Evolutionary conservation across 2,797 vertebrate genomes (phyloP), one percentile per base, ranked within the genome.

Genomic region (Gymnothorax javanicus): DNA sequence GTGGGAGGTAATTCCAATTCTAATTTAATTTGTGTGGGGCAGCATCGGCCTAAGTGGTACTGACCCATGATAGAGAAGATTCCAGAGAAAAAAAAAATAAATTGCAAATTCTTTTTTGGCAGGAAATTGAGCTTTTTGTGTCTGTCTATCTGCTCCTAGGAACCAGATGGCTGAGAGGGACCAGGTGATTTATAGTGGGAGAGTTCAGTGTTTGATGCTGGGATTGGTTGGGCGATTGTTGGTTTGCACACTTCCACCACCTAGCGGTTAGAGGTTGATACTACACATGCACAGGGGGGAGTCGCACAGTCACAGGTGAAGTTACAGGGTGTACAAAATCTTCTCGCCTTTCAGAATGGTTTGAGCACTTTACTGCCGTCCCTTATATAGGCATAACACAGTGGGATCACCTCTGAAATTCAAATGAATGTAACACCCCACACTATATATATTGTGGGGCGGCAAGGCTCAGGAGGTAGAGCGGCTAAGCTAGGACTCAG

Each of bases 1-100:
- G 33, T n/a, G 27, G 20, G 50, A 57, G 83, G 7, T 57, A 64
- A 87, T 71, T 84, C n/a, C 25, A 57, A 67, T 82, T 81, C 20
- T 87, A 81, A 85, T 69, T 56, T 67, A 43, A 87, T 73, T 87
- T 71, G 33, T 60, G 33, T 43, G 52, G 58, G 71, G 12, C 59
- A 64, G 58, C 50, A 59, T 77, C n/a, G 4, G 12, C 12, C 15
- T 56, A 84, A 85, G 59, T 43, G 52, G 54, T 25, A 2, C 52
- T 81, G 84, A 87, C 84, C 71, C 71, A 13, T 20, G 11, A 59
- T 52, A 58, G 43, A 85, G 50, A 69, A 60, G 69, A 43, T 27
- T 17, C 9, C n/a, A 1, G 3, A 43, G 12, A 75, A 75, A 25
- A 71, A 77, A 54, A 54, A 27, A 25, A 73, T 2, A 33, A 25